Evolutionary conservation across 1,140 invertebrate genomes (phyloP).

Genomic region (Callitettix versicolor): DNA sequence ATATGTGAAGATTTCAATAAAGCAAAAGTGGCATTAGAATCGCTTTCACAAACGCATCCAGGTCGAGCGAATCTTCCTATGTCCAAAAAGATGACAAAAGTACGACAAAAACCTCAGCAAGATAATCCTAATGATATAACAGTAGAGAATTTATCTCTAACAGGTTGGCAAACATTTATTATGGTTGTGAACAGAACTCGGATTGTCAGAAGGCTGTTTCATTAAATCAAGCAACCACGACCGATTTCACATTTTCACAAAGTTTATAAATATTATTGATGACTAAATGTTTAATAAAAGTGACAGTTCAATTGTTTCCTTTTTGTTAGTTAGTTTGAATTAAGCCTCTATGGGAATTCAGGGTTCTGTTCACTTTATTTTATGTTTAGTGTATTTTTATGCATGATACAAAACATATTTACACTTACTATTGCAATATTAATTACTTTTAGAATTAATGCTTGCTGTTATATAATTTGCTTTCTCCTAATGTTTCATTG

Average conservation of each 20-base stretch:
- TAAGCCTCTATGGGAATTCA: no score
- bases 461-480: no score
- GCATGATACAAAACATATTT: not conserved
- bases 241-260: constrained; percentile 3
- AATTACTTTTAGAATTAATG: no score
- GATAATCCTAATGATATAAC: not conserved
- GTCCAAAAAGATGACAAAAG: no score
- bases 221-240: constrained; percentile 1
- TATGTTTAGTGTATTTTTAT: not conserved
- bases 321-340: no score
- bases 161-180: constrained; percentile 2
- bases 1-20: constrained; percentile 14
- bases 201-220: constrained; percentile 4
- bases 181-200: constrained; percentile 1
- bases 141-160: not conserved
- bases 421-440: not conserved
- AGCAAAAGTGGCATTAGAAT: constrained; percentile 1
- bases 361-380: no score
- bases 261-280: no score
- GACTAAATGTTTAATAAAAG: no score
- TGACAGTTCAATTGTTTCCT: no score
- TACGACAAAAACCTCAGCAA: no score
- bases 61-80: not conserved
- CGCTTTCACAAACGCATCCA: not conserved
- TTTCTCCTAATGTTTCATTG: no score